Base-by-base conservation (phyloP, 1,140 invertebrate genomes). In the Drosophila triauraria region DNA sequence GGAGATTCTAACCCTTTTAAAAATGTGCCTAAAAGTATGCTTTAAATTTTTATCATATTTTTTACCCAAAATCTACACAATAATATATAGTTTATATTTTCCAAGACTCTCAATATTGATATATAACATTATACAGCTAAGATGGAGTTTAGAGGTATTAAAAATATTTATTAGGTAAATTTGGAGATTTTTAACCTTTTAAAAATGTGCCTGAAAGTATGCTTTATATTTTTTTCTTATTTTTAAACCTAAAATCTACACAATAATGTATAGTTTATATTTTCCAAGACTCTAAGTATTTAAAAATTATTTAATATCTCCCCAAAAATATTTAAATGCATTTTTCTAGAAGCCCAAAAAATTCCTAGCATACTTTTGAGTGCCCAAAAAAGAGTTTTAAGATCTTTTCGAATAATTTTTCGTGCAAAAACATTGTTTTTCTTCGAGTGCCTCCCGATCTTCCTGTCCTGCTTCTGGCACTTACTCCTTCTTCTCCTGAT, bases 401-500 rank as follows among this genome's bases (percentile, higher is more conserved):
- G 0, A 4, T 35, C 9, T 12, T 12, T 12, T 9, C 10, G 10
- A 35, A 35, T 2, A 0, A 35, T 35, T 35, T 35, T 35, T 35
- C 10, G 35, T 4, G 10, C 2, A 12, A 35, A 38, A 38, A 20
- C 13, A 8, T 25, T 17, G 13, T 64, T 43, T 3, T 17, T 30
- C 9, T n/a, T 20, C 25, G n/a, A 61, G 53, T 12, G 2, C 0
- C 35, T 58, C 23, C 43, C 27, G 27, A 40, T 63, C 38, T 54
- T 71, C 25, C 62, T 25, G 27, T 35, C 42, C 38, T 51, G 20
- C 35, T 48, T 46, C 59, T 46, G 35, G 48, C 63, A 59, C 15
- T 10, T 20, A 8, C 20, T 7, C n/a, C 12, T n/a, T 13, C 15
- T 25, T 23, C 6, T 17, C 43, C 30, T 5, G 23, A 35, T 35